These are phyloP conservation scores for Crypturellus undulatus DNA, from an alignment of 2,113 vertebrate species.

Conservation along the genomic window DNA sequence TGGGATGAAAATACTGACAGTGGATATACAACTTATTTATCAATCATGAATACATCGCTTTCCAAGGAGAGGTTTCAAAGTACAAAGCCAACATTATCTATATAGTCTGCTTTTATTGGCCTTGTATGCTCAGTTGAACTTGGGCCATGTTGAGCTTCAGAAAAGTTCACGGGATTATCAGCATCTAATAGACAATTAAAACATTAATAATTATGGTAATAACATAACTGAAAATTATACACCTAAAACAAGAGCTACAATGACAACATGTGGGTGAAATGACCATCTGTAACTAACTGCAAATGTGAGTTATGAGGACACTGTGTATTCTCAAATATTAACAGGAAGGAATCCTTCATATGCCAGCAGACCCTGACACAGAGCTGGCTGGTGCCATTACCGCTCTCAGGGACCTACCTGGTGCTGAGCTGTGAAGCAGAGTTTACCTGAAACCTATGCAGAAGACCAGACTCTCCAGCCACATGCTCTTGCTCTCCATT, in stretches of 20 bases:
- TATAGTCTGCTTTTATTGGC: conserved; percentile 74
- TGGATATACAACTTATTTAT: too few species aligned
- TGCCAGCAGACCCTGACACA: too few species aligned
- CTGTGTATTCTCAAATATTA: background rate
- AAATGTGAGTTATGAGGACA: background rate
- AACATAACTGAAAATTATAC: background rate
- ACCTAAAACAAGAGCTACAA: background rate
- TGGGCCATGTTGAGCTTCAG: conserved; percentile 77
- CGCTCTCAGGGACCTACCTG: too few species aligned
- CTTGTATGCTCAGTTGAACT: conserved; percentile 12
- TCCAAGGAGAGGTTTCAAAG: conserved; percentile 77
- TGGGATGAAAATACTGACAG: background rate
- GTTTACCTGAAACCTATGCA: too few species aligned
- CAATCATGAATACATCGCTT: background rate
- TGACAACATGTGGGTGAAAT: background rate
- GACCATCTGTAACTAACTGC: too few species aligned
- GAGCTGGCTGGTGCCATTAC: too few species aligned
- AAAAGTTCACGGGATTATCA: conserved; percentile 74
- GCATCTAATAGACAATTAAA: conserved; percentile 65
- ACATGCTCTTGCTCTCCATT: too few species aligned
- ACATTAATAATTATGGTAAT: background rate
- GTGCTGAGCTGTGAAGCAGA: too few species aligned
- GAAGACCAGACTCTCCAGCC: too few species aligned
- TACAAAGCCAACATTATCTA: conserved; percentile 75
- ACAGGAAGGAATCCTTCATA: too few species aligned